Evolutionary conservation across 2,797 vertebrate species (phyloP), one percentile per base, ranked within the genome.

Genomic region (Pseudomugil tenellus): DNA sequence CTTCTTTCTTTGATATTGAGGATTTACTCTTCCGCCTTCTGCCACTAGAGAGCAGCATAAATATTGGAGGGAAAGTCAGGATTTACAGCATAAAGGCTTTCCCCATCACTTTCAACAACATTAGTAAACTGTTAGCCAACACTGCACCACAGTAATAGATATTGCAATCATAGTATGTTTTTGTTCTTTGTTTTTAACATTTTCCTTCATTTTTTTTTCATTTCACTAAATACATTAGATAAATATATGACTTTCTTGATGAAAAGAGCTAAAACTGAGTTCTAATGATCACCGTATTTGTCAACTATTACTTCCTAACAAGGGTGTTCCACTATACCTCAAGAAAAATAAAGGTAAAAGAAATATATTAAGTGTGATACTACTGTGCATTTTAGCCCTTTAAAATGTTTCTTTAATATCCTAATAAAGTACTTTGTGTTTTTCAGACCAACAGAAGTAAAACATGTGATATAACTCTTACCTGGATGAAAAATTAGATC

Each of bases 1-100:
- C 95, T 76, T 98, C 96, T 69, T 95, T 95, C 73, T 94, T 95
- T 59, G 92, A 93, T 56, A 92, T 64, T 14, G 71, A 34, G 35
- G 63, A 43, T 83, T 85, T 92, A 59, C 84, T 95, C 82, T 89
- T 92, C 63, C 92, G 94, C 84, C 74, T 79, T 68, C 72, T 86
- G 61, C 84, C 81, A 80, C 89, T 88, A 74, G 76, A 67, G 68
- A 65, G 83, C 82, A 85, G 67, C 65, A 76, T 34, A 89, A n/a
- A 61, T 10, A 51, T 13, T 16, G 21, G 59, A 58, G 34, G n/a
- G 6, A 54, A 28, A 65, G 32, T 73, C 23, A 67, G 51, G 25
- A 23, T 9, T 32, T 4, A 32, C 8, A 23, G 4, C 25, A 41
- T 11, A 53, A 43, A 4, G 19, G 0, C 14, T 16, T 17, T 3